Percentiles rank a stretch among this genome's conserved stretches.
These are phyloP conservation scores for Mustelus asterias DNA, from an alignment of 2,113 vertebrate species.

Conservation along the genomic window DNA sequence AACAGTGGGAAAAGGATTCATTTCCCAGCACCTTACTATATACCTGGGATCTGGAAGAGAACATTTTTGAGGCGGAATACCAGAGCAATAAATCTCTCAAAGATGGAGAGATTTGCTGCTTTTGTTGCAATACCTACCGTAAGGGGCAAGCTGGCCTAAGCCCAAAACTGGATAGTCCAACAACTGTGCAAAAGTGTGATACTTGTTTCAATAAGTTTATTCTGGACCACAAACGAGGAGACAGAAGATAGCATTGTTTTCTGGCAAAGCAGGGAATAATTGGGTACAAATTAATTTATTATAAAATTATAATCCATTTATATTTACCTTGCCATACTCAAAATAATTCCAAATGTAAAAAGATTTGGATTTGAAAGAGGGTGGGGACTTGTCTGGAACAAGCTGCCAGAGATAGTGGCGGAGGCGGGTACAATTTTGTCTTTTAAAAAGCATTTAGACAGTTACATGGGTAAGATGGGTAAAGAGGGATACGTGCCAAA, in stretches of 20 bases:
- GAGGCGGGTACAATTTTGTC: too few relatives aligned
- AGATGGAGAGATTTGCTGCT: too few relatives aligned
- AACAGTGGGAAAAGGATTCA: neutral
- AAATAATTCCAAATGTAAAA: neutral
- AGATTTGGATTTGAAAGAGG: neutral
- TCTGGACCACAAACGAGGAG: neutral
- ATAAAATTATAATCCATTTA: neutral
- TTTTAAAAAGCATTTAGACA: too few relatives aligned
- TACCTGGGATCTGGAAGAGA: neutral
- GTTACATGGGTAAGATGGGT: too few relatives aligned
- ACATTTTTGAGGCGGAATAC: neutral
- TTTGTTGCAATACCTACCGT: too few relatives aligned
- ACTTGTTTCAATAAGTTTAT: neutral
- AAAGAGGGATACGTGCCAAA: too few relatives aligned
- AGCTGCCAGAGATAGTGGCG: too few relatives aligned
- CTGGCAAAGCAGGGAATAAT: neutral
- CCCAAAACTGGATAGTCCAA: neutral
- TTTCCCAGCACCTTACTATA: neutral
- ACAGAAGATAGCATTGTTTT: neutral
- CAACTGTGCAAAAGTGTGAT: neutral
- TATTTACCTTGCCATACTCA: neutral
- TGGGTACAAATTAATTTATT: neutral
- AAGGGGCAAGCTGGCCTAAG: neutral
- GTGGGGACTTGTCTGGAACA: too few relatives aligned
- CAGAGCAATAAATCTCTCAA: neutral